Percentiles rank a stretch among this genome's conserved stretches.
These are phyloP conservation scores for Apis cerana DNA, from an alignment of 1,140 invertebrate genomes.

Conservation along the genomic window DNA sequence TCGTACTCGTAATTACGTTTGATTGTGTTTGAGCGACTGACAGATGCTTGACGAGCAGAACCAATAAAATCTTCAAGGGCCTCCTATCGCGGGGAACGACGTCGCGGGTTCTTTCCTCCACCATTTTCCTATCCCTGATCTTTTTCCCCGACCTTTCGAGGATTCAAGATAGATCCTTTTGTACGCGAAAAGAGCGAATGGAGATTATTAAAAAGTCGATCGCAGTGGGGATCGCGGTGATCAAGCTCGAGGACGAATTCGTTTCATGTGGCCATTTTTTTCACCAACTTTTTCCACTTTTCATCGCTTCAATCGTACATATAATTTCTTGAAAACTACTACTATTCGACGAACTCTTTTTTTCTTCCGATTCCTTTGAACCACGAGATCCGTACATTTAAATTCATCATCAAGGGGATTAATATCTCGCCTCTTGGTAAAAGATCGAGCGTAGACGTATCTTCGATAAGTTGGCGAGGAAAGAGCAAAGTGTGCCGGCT, in stretches of 20 bases:
- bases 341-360: too few species aligned
- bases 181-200: slow-evolving; percentile 5
- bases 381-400: too few species aligned
- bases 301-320: too few species aligned
- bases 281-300: too few species aligned
- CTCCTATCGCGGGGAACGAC: background rate
- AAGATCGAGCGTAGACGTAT: background rate
- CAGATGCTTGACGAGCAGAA: slow-evolving; percentile 47
- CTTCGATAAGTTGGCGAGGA: background rate
- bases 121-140: background rate
- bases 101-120: background rate
- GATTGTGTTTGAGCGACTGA: slow-evolving; percentile 52
- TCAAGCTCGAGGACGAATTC: background rate
- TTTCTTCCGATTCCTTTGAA: too few species aligned
- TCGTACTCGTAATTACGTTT: slow-evolving; percentile 57
- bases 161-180: background rate
- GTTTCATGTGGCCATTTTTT: background rate
- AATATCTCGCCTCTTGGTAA: background rate
- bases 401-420: background rate
- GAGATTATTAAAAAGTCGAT: slow-evolving; percentile 26
- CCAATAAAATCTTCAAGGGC: slow-evolving; percentile 48
- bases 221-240: too few species aligned
- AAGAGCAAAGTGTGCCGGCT: background rate
- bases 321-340: too few species aligned
- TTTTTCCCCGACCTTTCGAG: background rate